Evolutionary conservation across 2,888 invertebrate genomes (phyloP).

Genomic region (Phrixothrix hirtus): DNA sequence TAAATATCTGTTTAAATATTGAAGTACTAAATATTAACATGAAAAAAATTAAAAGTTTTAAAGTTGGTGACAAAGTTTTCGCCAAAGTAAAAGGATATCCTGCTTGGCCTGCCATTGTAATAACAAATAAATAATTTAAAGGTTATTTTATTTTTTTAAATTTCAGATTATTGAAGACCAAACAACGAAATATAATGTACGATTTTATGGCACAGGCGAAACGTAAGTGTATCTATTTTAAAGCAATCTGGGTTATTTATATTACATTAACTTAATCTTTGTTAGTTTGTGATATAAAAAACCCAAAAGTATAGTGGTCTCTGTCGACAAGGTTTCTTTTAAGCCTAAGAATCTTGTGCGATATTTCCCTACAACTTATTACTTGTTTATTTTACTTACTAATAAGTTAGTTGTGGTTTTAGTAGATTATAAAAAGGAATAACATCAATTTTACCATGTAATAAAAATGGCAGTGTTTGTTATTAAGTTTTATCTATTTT

Average conservation of each 20-base stretch:
- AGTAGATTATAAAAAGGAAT: too few relatives aligned
- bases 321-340: conserved; percentile 58
- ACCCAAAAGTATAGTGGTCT: conserved; percentile 51
- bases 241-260: conserved; percentile 1
- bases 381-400: conserved; percentile 1
- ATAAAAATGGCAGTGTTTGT: too few relatives aligned
- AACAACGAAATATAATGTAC: conserved; percentile 80
- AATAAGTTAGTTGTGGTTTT: too few relatives aligned
- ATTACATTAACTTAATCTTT: not conserved
- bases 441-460: too few relatives aligned
- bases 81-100: conserved; percentile 98
- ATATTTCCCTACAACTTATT: conserved; percentile 55
- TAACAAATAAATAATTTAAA: too few relatives aligned
- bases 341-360: conserved; percentile 58
- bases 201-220: conserved; percentile 94
- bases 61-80: conserved; percentile 88
- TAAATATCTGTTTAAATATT: too few relatives aligned
- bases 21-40: too few relatives aligned
- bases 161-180: conserved; percentile 66
- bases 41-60: conserved; percentile 63
- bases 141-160: too few relatives aligned
- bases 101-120: conserved; percentile 91
- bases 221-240: conserved; percentile 66
- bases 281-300: not conserved
- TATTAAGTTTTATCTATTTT: too few relatives aligned